Evolutionary conservation across 2,888 invertebrate genomes (phyloP), one percentile per base, ranked within the genome.

Genomic region (Drosophila barbarae): DNA sequence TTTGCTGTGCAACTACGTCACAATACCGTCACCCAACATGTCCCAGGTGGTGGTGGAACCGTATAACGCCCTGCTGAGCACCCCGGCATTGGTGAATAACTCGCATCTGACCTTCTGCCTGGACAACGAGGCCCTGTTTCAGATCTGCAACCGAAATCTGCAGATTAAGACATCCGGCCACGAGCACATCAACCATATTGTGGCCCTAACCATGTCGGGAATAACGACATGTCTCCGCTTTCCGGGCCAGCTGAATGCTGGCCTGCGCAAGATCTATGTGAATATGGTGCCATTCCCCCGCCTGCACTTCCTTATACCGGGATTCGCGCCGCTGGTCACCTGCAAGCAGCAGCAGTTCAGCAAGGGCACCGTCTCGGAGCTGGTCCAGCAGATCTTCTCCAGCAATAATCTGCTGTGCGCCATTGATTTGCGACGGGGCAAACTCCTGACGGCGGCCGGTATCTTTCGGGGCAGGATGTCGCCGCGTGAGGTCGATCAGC

Each of bases 281-380:
- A 97, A 96, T 88, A 96, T 97, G 96, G 95, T 96, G 1, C 96
- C 96, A 0, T 96, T 96, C 91, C 96, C 96, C 0, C 91, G 95
- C 18, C 91, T 96, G 0, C 96, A 96, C 86, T 96, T 96, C 91
- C 95, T 96, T 86, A 95, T 96, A 91, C 94, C 96, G 5, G 92
- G 92, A 15, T 93, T 95, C 86, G 95, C 95, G 0, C 95, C 95
- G 0, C 90, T 95, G 35, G 78, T 77, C 26, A 77, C 80, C 13
- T 79, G 82, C 67, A 71, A 73, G 28, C 80, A 83, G 61, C 81
- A 81, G 41, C 81, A 82, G 63, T 82, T 81, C 28, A 78, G 78
- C 67, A 81, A 84, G 58, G 28, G 86, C 42, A 86, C 94, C 93
- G 5, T 93, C 93, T 2, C 91, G 0, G 96, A 95, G 91, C 91